These are phyloP conservation scores for Gambelia wislizenii DNA, from an alignment of 2,797 vertebrate genomes.

Conservation along the genomic window DNA sequence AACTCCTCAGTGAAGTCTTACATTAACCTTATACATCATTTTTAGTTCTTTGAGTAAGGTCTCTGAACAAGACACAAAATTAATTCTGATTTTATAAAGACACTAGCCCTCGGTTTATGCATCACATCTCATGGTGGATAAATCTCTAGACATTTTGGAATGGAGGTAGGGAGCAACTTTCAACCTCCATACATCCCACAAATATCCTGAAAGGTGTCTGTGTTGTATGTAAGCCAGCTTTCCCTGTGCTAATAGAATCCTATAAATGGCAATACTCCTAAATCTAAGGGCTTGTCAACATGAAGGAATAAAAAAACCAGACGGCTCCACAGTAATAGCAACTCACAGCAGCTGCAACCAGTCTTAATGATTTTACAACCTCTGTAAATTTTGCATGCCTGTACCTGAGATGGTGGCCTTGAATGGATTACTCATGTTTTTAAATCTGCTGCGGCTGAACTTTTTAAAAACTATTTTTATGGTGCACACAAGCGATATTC, in stretches of 20 bases:
- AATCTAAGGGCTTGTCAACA: too few species aligned
- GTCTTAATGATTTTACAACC: too few species aligned
- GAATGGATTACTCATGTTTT: too few species aligned
- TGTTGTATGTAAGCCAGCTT: too few species aligned
- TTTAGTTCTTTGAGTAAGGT: slow-evolving; percentile 34
- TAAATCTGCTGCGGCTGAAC: too few species aligned
- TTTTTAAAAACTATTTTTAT: too few species aligned
- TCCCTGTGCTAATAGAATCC: neutral
- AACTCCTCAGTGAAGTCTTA: slow-evolving; percentile 26
- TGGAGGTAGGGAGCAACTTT: neutral
- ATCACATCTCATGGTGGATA: neutral
- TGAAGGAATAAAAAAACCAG: too few species aligned
- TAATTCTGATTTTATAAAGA: slow-evolving; percentile 41
- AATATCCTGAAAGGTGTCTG: neutral
- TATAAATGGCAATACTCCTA: neutral
- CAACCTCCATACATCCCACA: neutral
- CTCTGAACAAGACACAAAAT: slow-evolving; percentile 20
- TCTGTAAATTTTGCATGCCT: too few species aligned
- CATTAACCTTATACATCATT: neutral
- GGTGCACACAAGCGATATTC: too few species aligned
- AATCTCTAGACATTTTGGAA: neutral
- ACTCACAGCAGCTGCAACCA: too few species aligned
- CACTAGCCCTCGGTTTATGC: slow-evolving; percentile 16
- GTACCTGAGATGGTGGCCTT: too few species aligned
- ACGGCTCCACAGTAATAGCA: too few species aligned